Percentiles rank a stretch among this genome's conserved stretches.
Evolutionary conservation across 2,888 invertebrate genomes (phyloP).

Genomic region (Sinotaia quadrata): DNA sequence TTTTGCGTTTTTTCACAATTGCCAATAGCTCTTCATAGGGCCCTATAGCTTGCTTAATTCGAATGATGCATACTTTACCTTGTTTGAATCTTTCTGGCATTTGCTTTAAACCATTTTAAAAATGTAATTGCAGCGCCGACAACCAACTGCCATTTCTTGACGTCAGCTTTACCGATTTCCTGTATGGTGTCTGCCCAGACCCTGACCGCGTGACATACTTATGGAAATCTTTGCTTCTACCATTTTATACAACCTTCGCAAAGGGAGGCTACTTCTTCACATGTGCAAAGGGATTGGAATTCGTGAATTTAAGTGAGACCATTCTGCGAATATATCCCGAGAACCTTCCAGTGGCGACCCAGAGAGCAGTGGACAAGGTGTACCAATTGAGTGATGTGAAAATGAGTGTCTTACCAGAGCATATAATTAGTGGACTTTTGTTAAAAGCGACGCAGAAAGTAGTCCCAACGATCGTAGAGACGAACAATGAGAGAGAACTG

Average conservation of each 20-base stretch:
- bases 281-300: not conserved
- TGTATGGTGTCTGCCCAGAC: conserved; percentile 2
- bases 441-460: not conserved
- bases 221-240: conserved; percentile 9
- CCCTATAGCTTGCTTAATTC: too few species aligned
- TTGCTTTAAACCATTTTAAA: too few species aligned
- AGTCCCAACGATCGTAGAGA: not conserved
- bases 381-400: not conserved
- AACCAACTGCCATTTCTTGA: too few species aligned
- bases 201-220: not conserved
- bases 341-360: not conserved
- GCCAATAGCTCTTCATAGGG: too few species aligned
- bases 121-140: too few species aligned
- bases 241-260: not conserved
- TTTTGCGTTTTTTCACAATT: too few species aligned
- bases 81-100: too few species aligned
- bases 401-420: not conserved
- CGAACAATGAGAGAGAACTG: not conserved
- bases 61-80: too few species aligned
- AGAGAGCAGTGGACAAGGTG: not conserved
- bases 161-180: too few species aligned
- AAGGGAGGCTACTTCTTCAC: conserved; percentile 1
- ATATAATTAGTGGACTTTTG: not conserved
- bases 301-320: not conserved
- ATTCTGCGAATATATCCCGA: conserved; percentile 4